phyloP scores from a whole-genome alignment of 1,140 invertebrate species.

The Papilio dardanus region DNA sequence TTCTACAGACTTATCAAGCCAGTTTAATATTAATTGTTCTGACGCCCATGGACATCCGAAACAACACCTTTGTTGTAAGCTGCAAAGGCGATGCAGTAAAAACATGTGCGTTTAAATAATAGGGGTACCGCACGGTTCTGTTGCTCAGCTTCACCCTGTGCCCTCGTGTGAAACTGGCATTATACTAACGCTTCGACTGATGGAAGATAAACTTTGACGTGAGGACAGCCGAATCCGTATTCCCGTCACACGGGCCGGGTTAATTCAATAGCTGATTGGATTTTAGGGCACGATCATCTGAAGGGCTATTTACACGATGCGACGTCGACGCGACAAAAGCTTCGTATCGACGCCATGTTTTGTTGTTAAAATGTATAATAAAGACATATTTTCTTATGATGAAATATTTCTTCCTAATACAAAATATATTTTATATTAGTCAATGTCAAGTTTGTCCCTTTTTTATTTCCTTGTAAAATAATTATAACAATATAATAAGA shows the following conservation, averaged over 20 bases:
- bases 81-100: too few species aligned
- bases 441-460: too few species aligned
- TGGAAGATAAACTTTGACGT: conserved; percentile 82
- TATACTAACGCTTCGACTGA: conserved; percentile 71
- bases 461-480: background rate
- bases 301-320: conserved; percentile 59
- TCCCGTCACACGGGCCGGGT: conserved; percentile 76
- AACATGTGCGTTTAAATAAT: background rate
- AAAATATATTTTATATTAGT: background rate
- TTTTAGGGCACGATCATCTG: conserved; percentile 75
- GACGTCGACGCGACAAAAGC: conserved; percentile 46
- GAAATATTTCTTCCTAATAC: background rate
- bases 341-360: conserved; percentile 17
- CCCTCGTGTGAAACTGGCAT: background rate
- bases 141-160: background rate
- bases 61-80: too few species aligned
- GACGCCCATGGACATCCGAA: too few species aligned
- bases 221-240: conserved; percentile 78
- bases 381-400: background rate
- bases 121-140: too few species aligned
- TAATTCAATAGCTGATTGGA: conserved; percentile 82
- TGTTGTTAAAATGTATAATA: conserved; percentile 14
- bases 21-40: too few species aligned
- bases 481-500: too few species aligned
- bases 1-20: too few species aligned